Conservation (phyloP, 2,113 vertebrate species). For the Mus spicilegus region DNA sequence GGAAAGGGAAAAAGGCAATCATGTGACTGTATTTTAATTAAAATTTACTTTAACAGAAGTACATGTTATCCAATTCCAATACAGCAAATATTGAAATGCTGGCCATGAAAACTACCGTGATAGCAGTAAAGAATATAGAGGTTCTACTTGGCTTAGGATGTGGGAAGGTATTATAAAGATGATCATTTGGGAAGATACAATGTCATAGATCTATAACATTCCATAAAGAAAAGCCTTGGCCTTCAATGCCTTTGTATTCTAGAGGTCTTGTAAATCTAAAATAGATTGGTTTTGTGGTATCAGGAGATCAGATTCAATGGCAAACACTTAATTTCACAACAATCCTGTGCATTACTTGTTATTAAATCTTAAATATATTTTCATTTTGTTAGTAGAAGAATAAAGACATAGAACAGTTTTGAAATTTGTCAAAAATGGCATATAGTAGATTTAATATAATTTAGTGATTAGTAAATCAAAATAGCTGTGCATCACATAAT, state of each 20-base stretch:
- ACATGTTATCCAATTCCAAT: background rate
- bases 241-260: background rate
- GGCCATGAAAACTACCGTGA: background rate
- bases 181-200: background rate
- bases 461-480: background rate
- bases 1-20: background rate
- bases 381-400: constrained; percentile 1
- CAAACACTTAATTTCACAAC: background rate
- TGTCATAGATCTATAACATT: background rate
- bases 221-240: background rate
- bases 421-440: background rate
- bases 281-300: background rate
- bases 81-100: background rate
- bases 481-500: background rate
- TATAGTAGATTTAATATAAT: background rate
- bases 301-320: background rate
- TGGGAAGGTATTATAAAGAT: background rate
- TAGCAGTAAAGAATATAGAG: background rate
- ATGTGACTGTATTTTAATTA: background rate
- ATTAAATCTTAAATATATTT: background rate
- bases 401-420: background rate
- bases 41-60: background rate
- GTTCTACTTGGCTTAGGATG: background rate
- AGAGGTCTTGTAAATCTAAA: background rate
- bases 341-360: background rate